Base-by-base conservation (phyloP, 2,888 invertebrate species). In the Drosophila infuscata region DNA sequence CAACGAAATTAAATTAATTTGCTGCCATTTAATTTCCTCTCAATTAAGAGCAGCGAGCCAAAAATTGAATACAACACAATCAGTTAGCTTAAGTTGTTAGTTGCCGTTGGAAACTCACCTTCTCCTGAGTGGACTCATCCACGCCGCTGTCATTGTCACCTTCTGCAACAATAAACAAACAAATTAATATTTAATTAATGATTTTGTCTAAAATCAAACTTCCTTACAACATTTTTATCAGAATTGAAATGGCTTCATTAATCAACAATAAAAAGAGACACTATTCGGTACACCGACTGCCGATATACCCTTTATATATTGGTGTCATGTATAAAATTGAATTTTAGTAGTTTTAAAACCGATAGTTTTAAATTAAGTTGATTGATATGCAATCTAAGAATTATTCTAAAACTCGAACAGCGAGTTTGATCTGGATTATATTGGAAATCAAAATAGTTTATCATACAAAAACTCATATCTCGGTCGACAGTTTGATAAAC, bases 71-170 rank as follows among this genome's bases (percentile, higher is more conserved):
- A 57, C 8, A 58, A 32, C 9, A 11, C 46, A 54, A 29, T 6
- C 54, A 54, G 54, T 29, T 54, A 36, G 15, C 11, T 7, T 25
- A 25, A 25, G 30, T 4, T 46, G 7, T 15, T 0, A 29, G 51
- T 2, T 51, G 30, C 7, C 17, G 35, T 46, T 60, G 82, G 70
- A 76, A 69, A 83, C 96, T 95, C 94, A 97, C 96, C 94, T 96
- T 95, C 93, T 96, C 96, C 93, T 96, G 96, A 63, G 96, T 96
- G 68, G 96, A 95, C 92, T 97, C 97, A 92, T 97, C 96, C 36
- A 96, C 96, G 52, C 96, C 97, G 91, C 96, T 97, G 89, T 97
- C 97, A 88, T 97, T 97, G 92, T 96, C 97, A 43, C 96, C 96
- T 94, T 97, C 97, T 97, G 95, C 80, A 93, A 94, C 4, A 29